Evolutionary conservation across 2,888 invertebrate species (phyloP).

Genomic region (Agrotis puta): DNA sequence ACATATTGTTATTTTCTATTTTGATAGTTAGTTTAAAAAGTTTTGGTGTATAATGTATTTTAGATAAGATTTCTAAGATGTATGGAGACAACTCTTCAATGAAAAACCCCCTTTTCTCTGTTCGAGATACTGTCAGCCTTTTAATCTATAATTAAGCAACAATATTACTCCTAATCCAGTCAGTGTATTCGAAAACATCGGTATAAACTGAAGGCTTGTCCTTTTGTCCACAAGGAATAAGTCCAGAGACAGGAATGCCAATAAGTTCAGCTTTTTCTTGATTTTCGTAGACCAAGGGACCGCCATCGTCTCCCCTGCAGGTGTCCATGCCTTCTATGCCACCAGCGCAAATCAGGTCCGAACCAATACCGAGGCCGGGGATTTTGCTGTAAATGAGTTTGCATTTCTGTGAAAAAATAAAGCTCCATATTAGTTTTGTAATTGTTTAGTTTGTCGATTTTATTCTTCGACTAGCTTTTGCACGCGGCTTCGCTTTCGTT

Average conservation of each 20-base stretch:
- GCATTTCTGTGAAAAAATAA: conserved; percentile 22
- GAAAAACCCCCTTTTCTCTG: too few species aligned
- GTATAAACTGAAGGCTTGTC: conserved; percentile 31
- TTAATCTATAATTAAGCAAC: neutral
- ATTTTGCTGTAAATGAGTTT: neutral
- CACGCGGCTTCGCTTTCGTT: too few species aligned
- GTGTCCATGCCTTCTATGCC: conserved; percentile 30
- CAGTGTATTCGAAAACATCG: conserved; percentile 36
- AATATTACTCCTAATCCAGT: conserved; percentile 32
- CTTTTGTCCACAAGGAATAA: neutral
- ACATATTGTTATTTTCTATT: too few species aligned
- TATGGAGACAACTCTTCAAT: too few species aligned
- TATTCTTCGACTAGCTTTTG: too few species aligned
- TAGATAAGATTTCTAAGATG: too few species aligned
- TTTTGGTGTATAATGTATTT: too few species aligned
- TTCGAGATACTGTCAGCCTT: neutral
- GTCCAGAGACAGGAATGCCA: conserved; percentile 35
- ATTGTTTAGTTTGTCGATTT: neutral
- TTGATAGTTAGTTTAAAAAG: too few species aligned
- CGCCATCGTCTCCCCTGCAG: conserved; percentile 32
- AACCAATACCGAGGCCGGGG: neutral
- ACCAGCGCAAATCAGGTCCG: conserved; percentile 21
- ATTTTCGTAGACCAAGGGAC: conserved; percentile 21
- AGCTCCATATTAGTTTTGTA: neutral
- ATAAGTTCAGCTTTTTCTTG: conserved; percentile 18